Conservation (phyloP, 1,140 invertebrate species). For the Meloidogyne hapla region DNA sequence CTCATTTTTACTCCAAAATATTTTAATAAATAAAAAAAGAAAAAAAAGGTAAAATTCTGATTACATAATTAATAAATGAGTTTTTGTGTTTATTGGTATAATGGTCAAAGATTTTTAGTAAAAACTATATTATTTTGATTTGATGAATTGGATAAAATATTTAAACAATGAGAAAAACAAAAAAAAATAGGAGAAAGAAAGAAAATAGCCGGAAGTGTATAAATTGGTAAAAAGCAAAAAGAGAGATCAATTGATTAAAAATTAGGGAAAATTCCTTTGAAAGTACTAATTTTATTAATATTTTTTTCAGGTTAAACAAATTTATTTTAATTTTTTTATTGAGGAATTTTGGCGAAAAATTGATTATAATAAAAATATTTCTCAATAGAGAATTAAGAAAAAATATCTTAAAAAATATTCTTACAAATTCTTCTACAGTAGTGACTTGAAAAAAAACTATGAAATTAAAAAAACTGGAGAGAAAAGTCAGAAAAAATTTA, state of each 20-base stretch:
- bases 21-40: not conserved
- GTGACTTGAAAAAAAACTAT: no score
- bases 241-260: not conserved
- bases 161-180: not conserved
- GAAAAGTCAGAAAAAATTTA: no score
- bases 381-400: no score
- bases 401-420: no score
- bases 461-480: no score
- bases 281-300: not conserved
- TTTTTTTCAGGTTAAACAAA: not conserved
- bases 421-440: no score
- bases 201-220: constrained; percentile 1
- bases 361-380: no score
- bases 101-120: not conserved
- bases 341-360: no score
- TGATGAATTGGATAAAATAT: not conserved
- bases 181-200: not conserved
- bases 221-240: not conserved
- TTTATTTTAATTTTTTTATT: not conserved
- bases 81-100: not conserved
- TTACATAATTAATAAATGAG: not conserved
- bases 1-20: not conserved
- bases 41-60: not conserved
- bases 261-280: not conserved
- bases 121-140: not conserved